Conservation (phyloP, 2,797 vertebrate genomes). For the Balearica regulorum region DNA sequence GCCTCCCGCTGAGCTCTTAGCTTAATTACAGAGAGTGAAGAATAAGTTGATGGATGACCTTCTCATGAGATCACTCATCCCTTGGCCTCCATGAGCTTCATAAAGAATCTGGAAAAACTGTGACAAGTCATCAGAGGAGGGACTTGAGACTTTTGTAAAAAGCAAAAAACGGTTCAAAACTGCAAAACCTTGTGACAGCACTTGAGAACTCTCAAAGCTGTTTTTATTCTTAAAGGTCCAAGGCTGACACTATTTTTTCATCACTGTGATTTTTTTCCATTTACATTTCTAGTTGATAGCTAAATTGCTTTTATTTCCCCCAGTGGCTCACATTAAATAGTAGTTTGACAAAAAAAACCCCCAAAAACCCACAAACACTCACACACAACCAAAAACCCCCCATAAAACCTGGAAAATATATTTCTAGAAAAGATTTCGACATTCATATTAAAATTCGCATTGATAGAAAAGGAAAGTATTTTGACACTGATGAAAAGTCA, state of each 20-base stretch:
- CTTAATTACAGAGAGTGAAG: constrained; percentile 29
- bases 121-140: background rate
- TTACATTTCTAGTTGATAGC: background rate
- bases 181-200: background rate
- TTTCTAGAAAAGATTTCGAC: background rate
- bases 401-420: no score
- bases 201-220: background rate
- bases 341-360: background rate
- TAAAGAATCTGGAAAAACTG: background rate
- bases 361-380: no score
- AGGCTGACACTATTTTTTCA: background rate
- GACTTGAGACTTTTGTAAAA: background rate
- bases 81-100: background rate
- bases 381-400: no score
- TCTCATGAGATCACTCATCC: constrained; percentile 3
- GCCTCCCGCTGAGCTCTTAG: constrained; percentile 15
- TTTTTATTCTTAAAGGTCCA: background rate
- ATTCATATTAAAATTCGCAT: background rate
- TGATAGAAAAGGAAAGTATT: background rate
- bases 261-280: background rate
- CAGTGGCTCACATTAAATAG: background rate
- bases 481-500: background rate
- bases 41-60: constrained; percentile 27
- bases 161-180: background rate
- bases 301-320: background rate